These are phyloP conservation scores for Cyclargus thomasi DNA, from an alignment of 1,140 invertebrate species.

Conservation along the genomic window DNA sequence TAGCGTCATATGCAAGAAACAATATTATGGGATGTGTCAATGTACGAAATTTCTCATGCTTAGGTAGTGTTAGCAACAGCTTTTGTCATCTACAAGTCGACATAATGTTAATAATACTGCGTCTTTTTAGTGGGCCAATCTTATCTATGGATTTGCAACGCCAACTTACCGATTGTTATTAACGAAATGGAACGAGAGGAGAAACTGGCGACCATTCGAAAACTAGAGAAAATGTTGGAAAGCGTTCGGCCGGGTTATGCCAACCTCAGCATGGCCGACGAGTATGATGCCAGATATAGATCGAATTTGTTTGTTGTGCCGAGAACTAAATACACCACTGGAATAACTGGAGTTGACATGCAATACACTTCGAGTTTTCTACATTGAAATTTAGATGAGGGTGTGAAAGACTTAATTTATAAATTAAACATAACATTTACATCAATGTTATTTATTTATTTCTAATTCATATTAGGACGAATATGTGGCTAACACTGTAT, in stretches of 20 bases:
- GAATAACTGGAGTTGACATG: background rate
- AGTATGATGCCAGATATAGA: slow-evolving; percentile 18
- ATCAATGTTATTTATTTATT: background rate
- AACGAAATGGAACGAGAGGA: slow-evolving; percentile 58
- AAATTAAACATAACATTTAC: background rate
- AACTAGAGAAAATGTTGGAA: slow-evolving; percentile 32
- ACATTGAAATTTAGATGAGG: background rate
- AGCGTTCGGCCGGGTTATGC: background rate
- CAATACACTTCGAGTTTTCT: slow-evolving; percentile 16
- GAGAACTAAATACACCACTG: slow-evolving; percentile 2
- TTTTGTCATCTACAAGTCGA: too few relatives aligned
- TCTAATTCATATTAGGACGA: too few relatives aligned
- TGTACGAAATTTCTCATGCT: too few relatives aligned
- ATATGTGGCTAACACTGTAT: too few relatives aligned
- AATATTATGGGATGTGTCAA: too few relatives aligned
- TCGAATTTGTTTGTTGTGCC: slow-evolving; percentile 20
- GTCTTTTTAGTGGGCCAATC: slow-evolving; percentile 53
- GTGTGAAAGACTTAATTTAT: background rate
- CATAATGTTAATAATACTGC: too few relatives aligned
- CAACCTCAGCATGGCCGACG: background rate
- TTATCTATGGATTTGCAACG: slow-evolving; percentile 61
- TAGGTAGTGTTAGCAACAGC: too few relatives aligned
- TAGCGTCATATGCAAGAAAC: too few relatives aligned
- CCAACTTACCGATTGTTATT: slow-evolving; percentile 58
- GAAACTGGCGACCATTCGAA: slow-evolving; percentile 48